Evolutionary conservation across 2,888 invertebrate genomes (phyloP), one percentile per base, ranked within the genome.

Genomic region (Mythimna lalbum): DNA sequence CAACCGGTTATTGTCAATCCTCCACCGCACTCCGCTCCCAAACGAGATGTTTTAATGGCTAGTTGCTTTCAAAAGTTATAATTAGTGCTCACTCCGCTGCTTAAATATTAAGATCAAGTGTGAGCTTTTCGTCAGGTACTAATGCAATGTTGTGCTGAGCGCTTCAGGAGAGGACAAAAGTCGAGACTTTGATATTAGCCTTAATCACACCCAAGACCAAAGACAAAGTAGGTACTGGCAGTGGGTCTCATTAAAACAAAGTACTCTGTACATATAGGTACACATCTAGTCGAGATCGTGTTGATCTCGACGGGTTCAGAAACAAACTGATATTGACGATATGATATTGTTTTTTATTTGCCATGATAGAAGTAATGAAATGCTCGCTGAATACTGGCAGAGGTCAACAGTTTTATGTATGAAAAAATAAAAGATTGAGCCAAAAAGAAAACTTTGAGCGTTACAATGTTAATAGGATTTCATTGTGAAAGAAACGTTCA

Each of bases 1-100:
- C 64, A 52, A 76, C 79, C 69, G 73, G 83, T 78, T 82, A 76
- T 83, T 86, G 76, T 83, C 57, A 64, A 72, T 65, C 71, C 76
- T 74, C 53, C 53, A 39, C 56, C 52, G 60, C 52, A 57, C 36
- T 39, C 19, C 47, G 39, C 21, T 55, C 39, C 19, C 43, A 69
- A 69, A 76, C 66, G 56, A 76, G 47, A 61, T 57, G 67, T 52
- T 69, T 60, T 69, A 69, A 78, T 57, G 59, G 61, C 50, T 77
- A 67, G 67, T 82, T 73, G 63, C 55, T 65, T 70, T 66, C 27
- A 67, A 64, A 73, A 75, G 52, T 72, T 61, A 61, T 65, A 69
- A 79, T 63, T 53, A 71, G 63, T 53, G 21, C 23, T 53, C 43
- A 55, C 47, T 63, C 50, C 65, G 52, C 36, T 50, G 36, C 9